Evolutionary conservation across 2,888 invertebrate genomes (phyloP).

Genomic region (Bimastos eiseni): DNA sequence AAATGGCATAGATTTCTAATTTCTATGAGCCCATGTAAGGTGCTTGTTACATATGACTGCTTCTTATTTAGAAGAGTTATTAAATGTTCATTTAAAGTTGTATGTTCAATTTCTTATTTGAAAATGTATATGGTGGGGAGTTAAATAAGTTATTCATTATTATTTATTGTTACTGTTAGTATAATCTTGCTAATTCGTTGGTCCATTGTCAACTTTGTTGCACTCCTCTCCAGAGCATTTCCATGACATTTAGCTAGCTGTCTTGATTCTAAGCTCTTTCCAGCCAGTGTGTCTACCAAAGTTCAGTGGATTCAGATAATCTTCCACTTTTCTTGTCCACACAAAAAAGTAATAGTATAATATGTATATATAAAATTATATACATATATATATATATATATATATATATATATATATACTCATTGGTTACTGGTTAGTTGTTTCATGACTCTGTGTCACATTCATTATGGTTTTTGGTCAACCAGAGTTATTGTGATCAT

Average conservation of each 20-base stretch:
- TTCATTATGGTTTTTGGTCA: neutral
- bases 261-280: too few relatives aligned
- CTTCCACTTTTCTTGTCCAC: too few relatives aligned
- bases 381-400: too few relatives aligned
- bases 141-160: neutral
- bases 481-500: neutral
- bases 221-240: too few relatives aligned
- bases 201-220: too few relatives aligned
- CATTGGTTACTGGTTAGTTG: too few relatives aligned
- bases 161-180: constrained; percentile 3
- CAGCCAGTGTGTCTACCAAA: too few relatives aligned
- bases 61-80: neutral
- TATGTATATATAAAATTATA: too few relatives aligned
- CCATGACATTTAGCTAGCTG: too few relatives aligned
- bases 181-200: neutral
- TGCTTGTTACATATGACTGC: neutral
- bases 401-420: too few relatives aligned
- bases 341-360: too few relatives aligned
- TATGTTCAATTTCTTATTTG: neutral
- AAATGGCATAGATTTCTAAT: neutral
- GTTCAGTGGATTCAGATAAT: too few relatives aligned
- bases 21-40: neutral
- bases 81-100: neutral
- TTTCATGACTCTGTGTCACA: neutral
- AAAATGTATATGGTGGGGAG: neutral